Conservation (phyloP, 23 tunicate species). For the Trididemnum clinides region DNA sequence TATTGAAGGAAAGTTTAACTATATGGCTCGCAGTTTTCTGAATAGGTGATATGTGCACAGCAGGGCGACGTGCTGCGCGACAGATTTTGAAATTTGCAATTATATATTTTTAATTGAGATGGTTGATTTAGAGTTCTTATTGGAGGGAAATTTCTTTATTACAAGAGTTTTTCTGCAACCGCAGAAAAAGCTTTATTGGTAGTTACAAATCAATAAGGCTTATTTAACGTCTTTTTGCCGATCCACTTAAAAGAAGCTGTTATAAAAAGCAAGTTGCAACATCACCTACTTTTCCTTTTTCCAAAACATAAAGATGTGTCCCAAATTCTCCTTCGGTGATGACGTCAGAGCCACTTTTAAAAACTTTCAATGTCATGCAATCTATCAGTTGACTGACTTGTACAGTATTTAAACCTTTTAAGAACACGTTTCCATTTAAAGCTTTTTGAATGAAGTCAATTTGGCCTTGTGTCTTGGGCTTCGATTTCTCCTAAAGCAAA, state of each 20-base stretch:
- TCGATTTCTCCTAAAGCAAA: not conserved
- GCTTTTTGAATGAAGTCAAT: conserved; percentile 45
- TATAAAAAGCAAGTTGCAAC: not conserved
- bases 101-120: no score
- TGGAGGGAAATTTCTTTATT: no score
- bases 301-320: conserved; percentile 73
- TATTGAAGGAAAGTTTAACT: no score
- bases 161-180: no score
- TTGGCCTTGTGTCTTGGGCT: conserved; percentile 44
- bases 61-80: no score
- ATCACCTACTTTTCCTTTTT: conserved; percentile 77
- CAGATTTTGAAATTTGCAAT: no score
- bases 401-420: conserved; percentile 58
- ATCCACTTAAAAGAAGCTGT: not conserved
- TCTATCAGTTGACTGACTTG: conserved; percentile 71
- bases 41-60: no score
- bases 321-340: conserved; percentile 86
- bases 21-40: no score
- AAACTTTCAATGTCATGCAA: conserved; percentile 49
- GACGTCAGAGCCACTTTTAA: conserved; percentile 44
- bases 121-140: no score
- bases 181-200: no score
- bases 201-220: no score
- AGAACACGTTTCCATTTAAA: conserved; percentile 55
- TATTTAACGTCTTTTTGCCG: no score